A percentile compares a stretch with the other conserved stretches of the same genome.
phyloP scores from a whole-genome alignment of 2,113 vertebrate species.

The Xiphias gladius region DNA sequence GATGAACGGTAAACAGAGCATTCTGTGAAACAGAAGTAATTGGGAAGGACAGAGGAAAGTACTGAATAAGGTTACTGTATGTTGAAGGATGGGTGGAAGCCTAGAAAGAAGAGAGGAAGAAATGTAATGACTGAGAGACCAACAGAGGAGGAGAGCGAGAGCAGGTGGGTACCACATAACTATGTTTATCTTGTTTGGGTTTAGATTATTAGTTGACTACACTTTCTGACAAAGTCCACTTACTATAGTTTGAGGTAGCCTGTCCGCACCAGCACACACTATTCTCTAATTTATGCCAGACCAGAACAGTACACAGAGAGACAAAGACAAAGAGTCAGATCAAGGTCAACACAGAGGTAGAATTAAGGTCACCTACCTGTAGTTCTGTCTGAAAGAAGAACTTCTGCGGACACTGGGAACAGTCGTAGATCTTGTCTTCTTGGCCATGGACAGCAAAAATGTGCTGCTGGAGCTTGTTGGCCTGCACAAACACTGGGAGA shows the following conservation, averaged over 20 bases:
- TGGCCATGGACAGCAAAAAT: constrained; percentile 98
- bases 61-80: background rate
- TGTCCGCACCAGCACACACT: background rate
- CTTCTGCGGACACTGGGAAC: constrained; percentile 99
- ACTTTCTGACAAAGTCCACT: background rate
- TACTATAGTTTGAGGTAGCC: background rate
- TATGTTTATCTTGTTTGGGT: background rate
- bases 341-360: background rate
- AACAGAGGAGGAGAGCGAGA: background rate
- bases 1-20: constrained; percentile 18
- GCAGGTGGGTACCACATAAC: background rate
- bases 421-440: constrained; percentile 99
- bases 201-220: background rate
- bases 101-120: background rate
- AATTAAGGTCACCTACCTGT: constrained; percentile 87
- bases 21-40: background rate
- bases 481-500: constrained; percentile 95
- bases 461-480: constrained; percentile 99
- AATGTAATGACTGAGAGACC: background rate
- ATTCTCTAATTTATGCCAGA: background rate
- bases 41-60: background rate
- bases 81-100: background rate
- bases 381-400: constrained; percentile 99
- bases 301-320: background rate
- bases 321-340: background rate